A percentile compares a stretch with the other conserved stretches of the same genome.
phyloP scores from a whole-genome alignment of 2,113 vertebrate species.

The Hirundichthys speculiger region DNA sequence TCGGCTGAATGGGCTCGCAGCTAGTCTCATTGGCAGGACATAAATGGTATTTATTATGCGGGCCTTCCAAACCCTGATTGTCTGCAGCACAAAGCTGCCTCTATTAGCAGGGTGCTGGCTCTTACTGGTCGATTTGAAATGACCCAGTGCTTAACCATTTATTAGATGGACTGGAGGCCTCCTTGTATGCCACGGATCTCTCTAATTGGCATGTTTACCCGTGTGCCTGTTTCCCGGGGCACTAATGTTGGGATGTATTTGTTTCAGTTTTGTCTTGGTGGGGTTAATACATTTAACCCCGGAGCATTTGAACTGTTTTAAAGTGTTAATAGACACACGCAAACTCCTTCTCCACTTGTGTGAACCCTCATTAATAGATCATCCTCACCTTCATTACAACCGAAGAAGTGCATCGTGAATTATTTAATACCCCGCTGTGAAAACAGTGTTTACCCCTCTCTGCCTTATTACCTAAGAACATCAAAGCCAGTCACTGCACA shows the following conservation, averaged over 20 bases:
- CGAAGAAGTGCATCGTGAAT: constrained; percentile 44
- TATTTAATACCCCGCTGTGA: constrained; percentile 55
- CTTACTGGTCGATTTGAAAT: constrained; percentile 73
- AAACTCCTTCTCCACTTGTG: constrained; percentile 29
- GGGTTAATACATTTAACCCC: constrained; percentile 68
- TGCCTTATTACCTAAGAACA: constrained; percentile 59
- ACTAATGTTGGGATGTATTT: constrained; percentile 61
- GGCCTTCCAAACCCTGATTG: constrained; percentile 76
- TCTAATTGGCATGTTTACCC: constrained; percentile 79
- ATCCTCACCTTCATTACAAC: constrained; percentile 27
- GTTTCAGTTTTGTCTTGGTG: constrained; percentile 60
- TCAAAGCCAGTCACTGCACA: constrained; percentile 49
- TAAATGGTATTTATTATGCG: constrained; percentile 81
- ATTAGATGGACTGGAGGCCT: constrained; percentile 73
- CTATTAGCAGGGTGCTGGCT: constrained; percentile 75
- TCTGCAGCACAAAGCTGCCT: constrained; percentile 77
- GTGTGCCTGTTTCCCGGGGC: constrained; percentile 54
- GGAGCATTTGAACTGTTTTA: constrained; percentile 40
- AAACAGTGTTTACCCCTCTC: constrained; percentile 48
- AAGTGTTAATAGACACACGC: constrained; percentile 38
- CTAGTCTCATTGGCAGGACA: constrained; percentile 80
- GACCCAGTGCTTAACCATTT: constrained; percentile 74
- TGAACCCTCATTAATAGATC: constrained; percentile 25
- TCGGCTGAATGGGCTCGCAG: constrained; percentile 72
- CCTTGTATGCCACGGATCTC: constrained; percentile 70